Evolutionary conservation across 2,113 vertebrate species (phyloP).

Genomic region (Muntiacus reevesi): DNA sequence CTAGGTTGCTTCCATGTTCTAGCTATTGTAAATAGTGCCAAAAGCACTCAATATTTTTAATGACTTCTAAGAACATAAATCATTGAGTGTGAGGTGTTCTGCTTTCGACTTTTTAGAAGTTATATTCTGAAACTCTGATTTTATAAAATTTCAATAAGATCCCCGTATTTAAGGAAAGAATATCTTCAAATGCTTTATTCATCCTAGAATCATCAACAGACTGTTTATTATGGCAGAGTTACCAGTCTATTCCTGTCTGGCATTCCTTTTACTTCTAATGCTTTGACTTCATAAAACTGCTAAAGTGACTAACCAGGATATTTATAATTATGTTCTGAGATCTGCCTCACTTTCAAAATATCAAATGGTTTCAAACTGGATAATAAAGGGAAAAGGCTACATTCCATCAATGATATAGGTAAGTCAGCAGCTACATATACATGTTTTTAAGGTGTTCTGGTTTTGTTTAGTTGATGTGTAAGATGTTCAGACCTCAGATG

Average conservation of each 20-base stretch:
- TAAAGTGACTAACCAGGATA: neutral
- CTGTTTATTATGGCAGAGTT: neutral
- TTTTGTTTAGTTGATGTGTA: neutral
- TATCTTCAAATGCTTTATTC: neutral
- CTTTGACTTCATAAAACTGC: neutral
- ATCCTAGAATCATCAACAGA: neutral
- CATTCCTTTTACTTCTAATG: neutral
- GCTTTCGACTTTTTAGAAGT: neutral
- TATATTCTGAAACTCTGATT: constrained; percentile 21
- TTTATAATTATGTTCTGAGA: neutral
- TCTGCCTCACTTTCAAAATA: neutral
- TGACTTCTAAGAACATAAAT: constrained; percentile 26
- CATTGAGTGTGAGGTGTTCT: neutral
- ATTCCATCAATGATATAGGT: neutral
- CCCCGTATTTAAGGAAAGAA: neutral
- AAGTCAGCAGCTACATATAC: neutral
- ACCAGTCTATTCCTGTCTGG: neutral
- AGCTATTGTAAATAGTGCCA: neutral
- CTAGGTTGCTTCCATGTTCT: neutral
- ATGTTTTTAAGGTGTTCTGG: neutral
- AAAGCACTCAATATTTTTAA: neutral
- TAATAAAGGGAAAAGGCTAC: neutral
- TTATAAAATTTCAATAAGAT: neutral
- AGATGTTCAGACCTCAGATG: neutral
- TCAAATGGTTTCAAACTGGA: neutral